These are phyloP conservation scores for Matsumyia berberina DNA, from an alignment of 2,888 invertebrate species.

Conservation along the genomic window DNA sequence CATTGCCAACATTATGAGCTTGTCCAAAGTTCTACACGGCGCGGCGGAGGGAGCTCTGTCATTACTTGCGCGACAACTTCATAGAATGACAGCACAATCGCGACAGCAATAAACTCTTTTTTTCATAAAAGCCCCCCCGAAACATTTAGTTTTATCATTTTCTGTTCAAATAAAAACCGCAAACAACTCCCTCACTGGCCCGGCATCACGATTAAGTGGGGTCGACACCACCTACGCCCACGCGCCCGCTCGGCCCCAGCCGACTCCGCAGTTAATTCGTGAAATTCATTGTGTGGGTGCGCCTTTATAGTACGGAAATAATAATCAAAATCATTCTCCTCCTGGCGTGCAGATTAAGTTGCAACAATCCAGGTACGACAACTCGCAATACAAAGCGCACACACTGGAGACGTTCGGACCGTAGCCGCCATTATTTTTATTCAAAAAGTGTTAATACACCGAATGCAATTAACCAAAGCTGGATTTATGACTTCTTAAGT, in stretches of 20 bases:
- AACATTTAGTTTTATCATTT: slow-evolving; percentile 43
- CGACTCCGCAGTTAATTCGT: slow-evolving; percentile 63
- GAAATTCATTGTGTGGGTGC: slow-evolving; percentile 69
- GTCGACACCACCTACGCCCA: slow-evolving; percentile 70
- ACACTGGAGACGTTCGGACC: slow-evolving; percentile 17
- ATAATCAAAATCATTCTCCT: slow-evolving; percentile 62
- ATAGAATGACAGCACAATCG: slow-evolving; percentile 27
- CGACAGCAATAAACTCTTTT: slow-evolving; percentile 31
- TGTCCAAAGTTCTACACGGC: slow-evolving; percentile 31
- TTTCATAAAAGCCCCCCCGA: slow-evolving; percentile 9
- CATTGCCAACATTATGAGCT: slow-evolving; percentile 50
- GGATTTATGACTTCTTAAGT: slow-evolving; percentile 69
- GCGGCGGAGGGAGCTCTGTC: slow-evolving; percentile 19
- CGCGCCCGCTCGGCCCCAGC: slow-evolving; percentile 12
- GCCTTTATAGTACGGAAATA: slow-evolving; percentile 61
- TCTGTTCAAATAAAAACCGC: slow-evolving; percentile 62
- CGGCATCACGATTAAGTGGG: slow-evolving; percentile 73
- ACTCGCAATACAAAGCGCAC: background rate
- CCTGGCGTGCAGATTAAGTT: slow-evolving; percentile 65
- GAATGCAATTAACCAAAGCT: slow-evolving; percentile 66
- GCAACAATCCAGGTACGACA: slow-evolving; percentile 59
- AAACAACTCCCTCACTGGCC: slow-evolving; percentile 70
- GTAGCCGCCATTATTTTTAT: slow-evolving; percentile 16
- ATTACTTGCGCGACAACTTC: slow-evolving; percentile 70
- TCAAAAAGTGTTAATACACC: slow-evolving; percentile 39